Evolutionary conservation across 2,113 vertebrate species (phyloP).

Genomic region (Nycticebus coucang): DNA sequence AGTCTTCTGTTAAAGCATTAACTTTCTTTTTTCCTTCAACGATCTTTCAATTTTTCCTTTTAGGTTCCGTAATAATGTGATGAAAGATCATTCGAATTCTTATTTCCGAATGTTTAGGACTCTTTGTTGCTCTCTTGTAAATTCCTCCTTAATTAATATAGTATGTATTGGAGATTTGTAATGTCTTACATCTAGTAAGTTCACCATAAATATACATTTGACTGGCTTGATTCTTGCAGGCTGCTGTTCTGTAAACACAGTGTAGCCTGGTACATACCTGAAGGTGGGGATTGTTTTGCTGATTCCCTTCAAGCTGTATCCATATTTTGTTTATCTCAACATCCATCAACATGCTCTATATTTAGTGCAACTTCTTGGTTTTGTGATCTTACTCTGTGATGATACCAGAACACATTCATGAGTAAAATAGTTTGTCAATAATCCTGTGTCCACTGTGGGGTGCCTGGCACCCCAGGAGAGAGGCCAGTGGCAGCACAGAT

Average conservation of each 20-base stretch:
- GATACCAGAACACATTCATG: not conserved
- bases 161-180: not conserved
- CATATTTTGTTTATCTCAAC: not conserved
- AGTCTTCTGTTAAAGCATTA: not conserved
- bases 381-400: not conserved
- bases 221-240: not conserved
- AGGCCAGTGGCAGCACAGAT: not conserved
- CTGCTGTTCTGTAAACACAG: not conserved
- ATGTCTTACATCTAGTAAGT: not conserved
- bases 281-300: not conserved
- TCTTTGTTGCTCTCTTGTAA: slow-evolving; percentile 20
- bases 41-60: not conserved
- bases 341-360: not conserved
- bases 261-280: not conserved
- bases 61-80: slow-evolving; percentile 30
- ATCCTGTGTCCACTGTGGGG: not conserved
- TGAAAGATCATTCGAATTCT: slow-evolving; percentile 47
- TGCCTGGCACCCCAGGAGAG: not conserved
- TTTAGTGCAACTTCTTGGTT: not conserved
- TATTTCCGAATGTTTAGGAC: not conserved
- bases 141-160: not conserved
- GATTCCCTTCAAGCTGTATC: not conserved
- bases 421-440: not conserved
- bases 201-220: not conserved
- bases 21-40: not conserved